Base-by-base conservation (phyloP, 2,797 vertebrate genomes). In the Coregonus suidteri region DNA sequence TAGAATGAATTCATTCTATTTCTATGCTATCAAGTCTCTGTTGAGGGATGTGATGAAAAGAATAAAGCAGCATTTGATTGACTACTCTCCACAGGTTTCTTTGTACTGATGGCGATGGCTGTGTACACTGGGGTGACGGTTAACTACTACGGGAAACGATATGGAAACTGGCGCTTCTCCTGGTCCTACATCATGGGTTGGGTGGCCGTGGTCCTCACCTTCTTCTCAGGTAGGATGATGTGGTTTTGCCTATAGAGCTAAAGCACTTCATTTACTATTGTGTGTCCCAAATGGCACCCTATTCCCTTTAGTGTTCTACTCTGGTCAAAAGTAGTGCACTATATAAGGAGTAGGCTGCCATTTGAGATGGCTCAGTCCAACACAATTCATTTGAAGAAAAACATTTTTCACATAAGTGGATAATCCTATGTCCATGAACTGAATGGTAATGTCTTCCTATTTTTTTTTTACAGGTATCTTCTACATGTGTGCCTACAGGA, bases 111-210 rank as follows among this genome's bases (percentile, higher is more conserved):
- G 89, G 94, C 94, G n/a, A 95, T 95, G 95, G 94, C 94, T 3
- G 90, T 95, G 31, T 95, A 95, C 91, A 95, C 94, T 0, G 94
- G 94, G 9, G 93, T 95, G 87, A 95, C 95, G 0, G 94, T 95
- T 75, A 95, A 95, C 90, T 95, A 94, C 87, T 95, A 94, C 1
- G 94, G 94, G 41, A 95, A 95, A 87, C 93, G 94, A 78, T 95
- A 95, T 71, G 93, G 94, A 78, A 95, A 90, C 88, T 95, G 95
- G 94, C 90, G 94, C 15, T 95, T 95, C 86, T 94, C 94, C 86
- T 95, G 94, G 95, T 95, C 95, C 47, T 95, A 95, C 72, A 95
- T 95, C 80, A 93, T 94, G 91, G 95, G 94, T 82, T 95, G 95
- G 95, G 94, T 95, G 79, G 93, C 94, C 3, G 94, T 95, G 84